Evolutionary conservation across 2,888 invertebrate genomes (phyloP), one percentile per base, ranked within the genome.

Genomic region (Acanthosepion lycidas): DNA sequence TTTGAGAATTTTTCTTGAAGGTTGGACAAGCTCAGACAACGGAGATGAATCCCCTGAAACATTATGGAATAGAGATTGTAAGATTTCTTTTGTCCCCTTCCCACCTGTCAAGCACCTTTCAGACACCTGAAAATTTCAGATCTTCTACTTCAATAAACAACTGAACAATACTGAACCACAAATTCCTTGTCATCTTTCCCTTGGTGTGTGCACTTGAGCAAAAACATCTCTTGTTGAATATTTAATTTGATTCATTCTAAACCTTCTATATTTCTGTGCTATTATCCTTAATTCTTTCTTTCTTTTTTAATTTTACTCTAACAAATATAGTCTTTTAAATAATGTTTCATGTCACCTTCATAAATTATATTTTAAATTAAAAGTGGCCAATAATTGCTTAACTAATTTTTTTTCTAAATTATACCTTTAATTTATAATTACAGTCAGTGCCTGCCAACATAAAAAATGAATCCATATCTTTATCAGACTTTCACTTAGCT

Each of bases 1-100:
- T 78, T n/a, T 78, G 78, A 78, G 78, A 78, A 78, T 78, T 78
- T 78, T 78, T 78, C 78, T 78, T 78, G n/a, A 78, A 78, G 78
- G 78, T 78, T 78, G 78, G 78, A 78, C 78, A 78, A 15, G n/a
- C 78, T 78, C 78, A n/a, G 78, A 78, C 78, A 78, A 78, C 78
- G 78, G 33, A 78, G 78, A 78, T 78, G 78, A 78, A 78, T n/a
- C 78, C 78, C 78, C 78, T 33, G 78, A 78, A 78, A 78, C n/a
- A n/a, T 78, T 78, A 33, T 78, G 78, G 78, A 78, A 78, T 78
- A 78, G 78, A 78, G 78, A 78, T 78, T 78, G 78, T 78, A 78
- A 78, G 78, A n/a, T 78, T n/a, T 78, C 33, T 78, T 78, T 78
- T 78, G 78, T 78, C 78, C 78, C 78, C 78, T 78, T 15, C 78